Conservation (phyloP, 2,797 vertebrate genomes). For the Mastacembelus armatus region DNA sequence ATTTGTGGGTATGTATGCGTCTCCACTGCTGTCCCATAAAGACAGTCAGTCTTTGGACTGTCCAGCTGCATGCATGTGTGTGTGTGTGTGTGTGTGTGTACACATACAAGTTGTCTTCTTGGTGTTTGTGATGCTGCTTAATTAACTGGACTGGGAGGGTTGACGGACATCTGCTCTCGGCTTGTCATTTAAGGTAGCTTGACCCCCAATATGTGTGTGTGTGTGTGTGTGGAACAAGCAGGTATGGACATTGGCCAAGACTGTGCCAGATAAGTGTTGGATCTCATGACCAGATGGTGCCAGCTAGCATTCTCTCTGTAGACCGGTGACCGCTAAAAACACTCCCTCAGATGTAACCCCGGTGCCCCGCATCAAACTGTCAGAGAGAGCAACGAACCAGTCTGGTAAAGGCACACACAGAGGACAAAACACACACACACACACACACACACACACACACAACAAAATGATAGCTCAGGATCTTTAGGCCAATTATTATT, state of each 20-base stretch:
- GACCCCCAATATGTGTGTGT: constrained; percentile 57
- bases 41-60: constrained; percentile 34
- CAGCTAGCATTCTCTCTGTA: constrained; percentile 76
- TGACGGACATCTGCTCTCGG: constrained; percentile 83
- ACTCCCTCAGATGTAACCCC: constrained; percentile 74
- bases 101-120: constrained; percentile 41
- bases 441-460: constrained; percentile 12
- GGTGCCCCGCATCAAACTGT: constrained; percentile 74
- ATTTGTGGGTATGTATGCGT: not conserved
- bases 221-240: constrained; percentile 55
- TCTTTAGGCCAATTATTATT: not conserved
- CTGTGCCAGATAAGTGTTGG: constrained; percentile 74
- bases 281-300: constrained; percentile 84
- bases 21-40: constrained; percentile 2
- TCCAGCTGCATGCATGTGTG: constrained; percentile 31
- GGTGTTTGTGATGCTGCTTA: constrained; percentile 72
- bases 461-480: not conserved
- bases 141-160: constrained; percentile 80
- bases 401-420: constrained; percentile 49
- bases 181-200: constrained; percentile 75
- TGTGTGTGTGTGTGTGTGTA: constrained; percentile 20
- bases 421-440: constrained; percentile 22
- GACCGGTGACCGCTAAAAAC: constrained; percentile 81
- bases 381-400: constrained; percentile 48
- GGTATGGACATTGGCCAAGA: constrained; percentile 79